phyloP scores from a whole-genome alignment of 2,113 vertebrate genomes.

The Paraplagusia blochii region DNA sequence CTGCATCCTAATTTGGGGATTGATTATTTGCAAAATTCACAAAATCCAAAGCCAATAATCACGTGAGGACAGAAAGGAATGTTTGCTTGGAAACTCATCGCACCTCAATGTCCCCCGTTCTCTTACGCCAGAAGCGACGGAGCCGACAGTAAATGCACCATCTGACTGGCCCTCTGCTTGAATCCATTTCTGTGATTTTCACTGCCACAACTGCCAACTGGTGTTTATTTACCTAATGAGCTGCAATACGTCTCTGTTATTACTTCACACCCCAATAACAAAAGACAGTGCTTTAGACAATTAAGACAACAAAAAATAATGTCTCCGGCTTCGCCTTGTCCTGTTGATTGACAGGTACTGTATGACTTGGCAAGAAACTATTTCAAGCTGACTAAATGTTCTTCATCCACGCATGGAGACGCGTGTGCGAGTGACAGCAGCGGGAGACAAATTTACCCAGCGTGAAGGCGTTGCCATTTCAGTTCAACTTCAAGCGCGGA shows the following conservation, averaged over 20 bases:
- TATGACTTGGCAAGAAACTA: background rate
- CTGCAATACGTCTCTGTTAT: background rate
- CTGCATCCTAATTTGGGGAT: too few species aligned
- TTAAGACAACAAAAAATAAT: background rate
- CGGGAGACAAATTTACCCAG: background rate
- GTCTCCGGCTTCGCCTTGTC: background rate
- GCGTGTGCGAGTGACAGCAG: conserved; percentile 13
- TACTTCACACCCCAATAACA: background rate
- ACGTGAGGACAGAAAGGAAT: too few species aligned
- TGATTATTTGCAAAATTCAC: too few species aligned
- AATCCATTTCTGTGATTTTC: background rate
- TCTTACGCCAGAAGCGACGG: background rate
- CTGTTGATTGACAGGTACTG: background rate
- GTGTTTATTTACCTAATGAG: conserved; percentile 4
- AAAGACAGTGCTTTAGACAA: background rate
- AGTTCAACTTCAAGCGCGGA: background rate
- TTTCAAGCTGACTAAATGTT: conserved; percentile 28
- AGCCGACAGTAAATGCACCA: background rate
- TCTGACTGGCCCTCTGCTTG: background rate
- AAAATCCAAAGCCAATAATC: too few species aligned
- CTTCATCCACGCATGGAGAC: conserved; percentile 2
- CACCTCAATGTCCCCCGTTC: too few species aligned
- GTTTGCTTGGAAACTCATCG: too few species aligned
- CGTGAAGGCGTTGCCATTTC: conserved; percentile 3
- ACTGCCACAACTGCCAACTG: background rate